These are phyloP conservation scores for Agonopterix subpropinquella DNA, from an alignment of 2,888 invertebrate species.

Conservation along the genomic window DNA sequence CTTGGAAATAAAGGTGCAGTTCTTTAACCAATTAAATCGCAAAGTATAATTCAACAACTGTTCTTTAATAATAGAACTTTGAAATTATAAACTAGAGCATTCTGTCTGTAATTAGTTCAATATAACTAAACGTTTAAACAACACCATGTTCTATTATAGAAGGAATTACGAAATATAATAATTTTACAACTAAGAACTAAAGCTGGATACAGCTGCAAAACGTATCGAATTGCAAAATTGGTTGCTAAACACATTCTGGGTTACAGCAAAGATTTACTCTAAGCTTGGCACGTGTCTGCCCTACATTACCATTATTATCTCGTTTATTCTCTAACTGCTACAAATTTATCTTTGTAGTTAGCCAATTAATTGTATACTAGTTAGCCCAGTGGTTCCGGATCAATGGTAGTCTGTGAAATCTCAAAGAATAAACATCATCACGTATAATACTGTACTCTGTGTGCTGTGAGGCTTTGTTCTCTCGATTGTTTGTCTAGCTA, in stretches of 20 bases:
- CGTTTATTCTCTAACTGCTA: conserved; percentile 6
- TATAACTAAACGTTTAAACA: no score
- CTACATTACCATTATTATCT: conserved; percentile 18
- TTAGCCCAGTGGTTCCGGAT: no score
- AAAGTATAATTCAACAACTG: neutral
- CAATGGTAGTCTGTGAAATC: no score
- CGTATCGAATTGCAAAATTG: conserved; percentile 16
- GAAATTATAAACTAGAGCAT: neutral
- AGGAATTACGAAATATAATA: no score
- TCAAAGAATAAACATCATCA: no score
- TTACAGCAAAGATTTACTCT: conserved; percentile 4
- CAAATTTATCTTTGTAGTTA: neutral
- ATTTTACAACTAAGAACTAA: neutral
- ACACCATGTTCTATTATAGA: no score
- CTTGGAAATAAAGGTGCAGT: no score
- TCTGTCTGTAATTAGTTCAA: neutral
- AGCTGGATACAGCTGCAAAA: conserved; percentile 12
- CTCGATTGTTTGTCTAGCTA: no score
- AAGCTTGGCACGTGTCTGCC: conserved; percentile 24
- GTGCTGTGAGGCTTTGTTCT: no score
- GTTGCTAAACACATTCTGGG: conserved; percentile 14
- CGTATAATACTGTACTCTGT: no score
- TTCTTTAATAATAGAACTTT: neutral
- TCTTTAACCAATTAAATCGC: no score
- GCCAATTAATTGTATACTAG: no score